A percentile compares a stretch with the other conserved stretches of the same genome.
phyloP scores from a whole-genome alignment of 2,888 invertebrate species.

The Onthophagus sagittarius region DNA sequence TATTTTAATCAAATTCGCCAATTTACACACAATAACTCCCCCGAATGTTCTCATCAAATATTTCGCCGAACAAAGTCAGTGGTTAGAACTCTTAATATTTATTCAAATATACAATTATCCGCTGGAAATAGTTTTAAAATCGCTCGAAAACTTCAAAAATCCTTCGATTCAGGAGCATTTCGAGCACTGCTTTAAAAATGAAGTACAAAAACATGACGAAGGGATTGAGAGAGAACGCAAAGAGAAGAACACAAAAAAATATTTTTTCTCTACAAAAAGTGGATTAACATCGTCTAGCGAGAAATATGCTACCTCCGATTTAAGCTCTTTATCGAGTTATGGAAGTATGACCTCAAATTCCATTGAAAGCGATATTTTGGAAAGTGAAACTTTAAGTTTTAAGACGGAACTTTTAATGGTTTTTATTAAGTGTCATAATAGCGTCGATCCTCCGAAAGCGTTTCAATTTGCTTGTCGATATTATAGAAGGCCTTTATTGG shows the following conservation, averaged over 20 bases:
- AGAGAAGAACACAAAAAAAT: constrained; percentile 44
- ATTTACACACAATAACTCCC: constrained; percentile 54
- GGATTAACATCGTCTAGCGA: not conserved
- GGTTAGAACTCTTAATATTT: constrained; percentile 68
- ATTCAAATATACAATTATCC: constrained; percentile 70
- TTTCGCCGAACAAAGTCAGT: constrained; percentile 60
- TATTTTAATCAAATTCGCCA: constrained; percentile 59
- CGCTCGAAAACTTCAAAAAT: constrained; percentile 57
- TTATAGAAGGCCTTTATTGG: constrained; percentile 59
- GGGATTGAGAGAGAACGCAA: constrained; percentile 36
- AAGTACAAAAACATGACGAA: constrained; percentile 36
- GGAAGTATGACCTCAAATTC: constrained; percentile 42
- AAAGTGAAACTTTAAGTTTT: constrained; percentile 29
- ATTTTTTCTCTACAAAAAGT: constrained; percentile 36
- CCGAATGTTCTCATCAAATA: constrained; percentile 58
- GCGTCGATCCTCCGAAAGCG: constrained; percentile 65
- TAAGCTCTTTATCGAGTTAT: constrained; percentile 30
- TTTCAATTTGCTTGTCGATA: constrained; percentile 57
- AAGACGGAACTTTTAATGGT: constrained; percentile 58
- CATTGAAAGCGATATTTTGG: constrained; percentile 45
- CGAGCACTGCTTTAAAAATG: constrained; percentile 48
- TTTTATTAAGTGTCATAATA: constrained; percentile 63
- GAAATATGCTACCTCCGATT: constrained; percentile 24
- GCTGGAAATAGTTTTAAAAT: constrained; percentile 55
- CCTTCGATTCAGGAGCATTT: constrained; percentile 59